Evolutionary conservation across 2,797 vertebrate genomes (phyloP).

Genomic region (Scleropages formosus): DNA sequence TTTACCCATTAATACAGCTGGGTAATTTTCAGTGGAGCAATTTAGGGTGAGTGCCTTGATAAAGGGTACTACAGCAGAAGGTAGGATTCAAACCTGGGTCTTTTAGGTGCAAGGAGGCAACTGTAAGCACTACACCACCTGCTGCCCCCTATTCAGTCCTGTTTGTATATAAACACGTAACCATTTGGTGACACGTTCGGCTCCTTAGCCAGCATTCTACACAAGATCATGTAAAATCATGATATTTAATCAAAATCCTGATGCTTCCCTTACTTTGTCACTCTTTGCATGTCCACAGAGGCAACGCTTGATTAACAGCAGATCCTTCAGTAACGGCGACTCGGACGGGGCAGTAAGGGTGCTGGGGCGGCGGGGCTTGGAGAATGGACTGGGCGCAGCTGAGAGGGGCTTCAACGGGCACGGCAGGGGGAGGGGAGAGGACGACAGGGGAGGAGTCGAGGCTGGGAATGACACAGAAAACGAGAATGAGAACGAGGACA

Average conservation of each 20-base stretch:
- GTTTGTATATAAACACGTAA: neutral
- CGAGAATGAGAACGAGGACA: slow-evolving; percentile 81
- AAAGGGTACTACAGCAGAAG: too few relatives aligned
- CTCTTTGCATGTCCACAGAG: slow-evolving; percentile 66
- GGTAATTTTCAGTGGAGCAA: too few relatives aligned
- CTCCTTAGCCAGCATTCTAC: neutral
- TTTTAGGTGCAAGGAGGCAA: too few relatives aligned
- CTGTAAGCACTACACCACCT: too few relatives aligned
- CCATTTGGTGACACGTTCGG: neutral
- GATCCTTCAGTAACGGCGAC: slow-evolving; percentile 80
- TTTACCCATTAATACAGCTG: too few relatives aligned
- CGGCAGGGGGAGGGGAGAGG: slow-evolving; percentile 44
- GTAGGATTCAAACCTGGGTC: too few relatives aligned
- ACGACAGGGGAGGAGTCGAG: slow-evolving; percentile 53
- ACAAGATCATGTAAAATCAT: neutral
- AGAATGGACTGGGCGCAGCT: slow-evolving; percentile 75
- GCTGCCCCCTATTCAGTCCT: too few relatives aligned
- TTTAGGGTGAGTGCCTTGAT: too few relatives aligned
- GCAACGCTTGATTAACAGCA: slow-evolving; percentile 88
- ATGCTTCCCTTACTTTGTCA: neutral
- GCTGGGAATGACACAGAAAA: slow-evolving; percentile 76
- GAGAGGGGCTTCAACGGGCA: slow-evolving; percentile 72
- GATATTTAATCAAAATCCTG: too few relatives aligned
- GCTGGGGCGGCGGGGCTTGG: slow-evolving; percentile 75
- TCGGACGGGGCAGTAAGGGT: slow-evolving; percentile 78